Percentiles rank a stretch among this genome's conserved stretches.
Evolutionary conservation across 2,113 vertebrate genomes (phyloP).

Genomic region (Gorsachius goisagi): DNA sequence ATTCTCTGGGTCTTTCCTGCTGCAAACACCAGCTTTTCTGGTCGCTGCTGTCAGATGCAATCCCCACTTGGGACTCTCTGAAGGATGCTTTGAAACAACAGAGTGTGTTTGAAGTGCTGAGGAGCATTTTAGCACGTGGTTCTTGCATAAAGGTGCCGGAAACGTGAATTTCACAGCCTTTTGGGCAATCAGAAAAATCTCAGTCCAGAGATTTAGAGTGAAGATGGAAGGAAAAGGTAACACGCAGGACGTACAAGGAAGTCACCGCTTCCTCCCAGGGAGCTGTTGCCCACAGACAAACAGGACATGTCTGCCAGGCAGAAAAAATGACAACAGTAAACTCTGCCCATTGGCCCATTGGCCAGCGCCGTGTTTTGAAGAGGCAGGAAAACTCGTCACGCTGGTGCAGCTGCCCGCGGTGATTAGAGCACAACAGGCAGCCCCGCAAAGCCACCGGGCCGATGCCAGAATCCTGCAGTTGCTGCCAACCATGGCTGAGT

Average conservation of each 20-base stretch:
- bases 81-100: neutral
- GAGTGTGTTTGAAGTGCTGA: neutral
- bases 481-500: constrained; percentile 7
- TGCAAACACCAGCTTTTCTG: neutral
- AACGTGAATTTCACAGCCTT: neutral
- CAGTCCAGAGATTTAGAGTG: neutral
- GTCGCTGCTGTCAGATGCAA: neutral
- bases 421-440: constrained; percentile 20
- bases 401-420: constrained; percentile 15
- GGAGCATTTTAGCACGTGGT: neutral
- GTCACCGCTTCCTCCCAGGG: neutral
- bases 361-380: constrained; percentile 10
- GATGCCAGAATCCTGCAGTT: constrained; percentile 30
- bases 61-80: neutral
- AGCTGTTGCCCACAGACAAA: constrained; percentile 11
- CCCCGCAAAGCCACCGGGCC: neutral
- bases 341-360: neutral
- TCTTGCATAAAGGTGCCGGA: neutral
- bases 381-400: constrained; percentile 18
- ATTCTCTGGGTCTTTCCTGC: neutral
- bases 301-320: neutral
- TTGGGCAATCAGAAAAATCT: neutral
- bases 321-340: neutral
- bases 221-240: neutral
- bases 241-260: neutral